Evolutionary conservation across 2,113 vertebrate species (phyloP).

Genomic region (Arothron firmamentum): DNA sequence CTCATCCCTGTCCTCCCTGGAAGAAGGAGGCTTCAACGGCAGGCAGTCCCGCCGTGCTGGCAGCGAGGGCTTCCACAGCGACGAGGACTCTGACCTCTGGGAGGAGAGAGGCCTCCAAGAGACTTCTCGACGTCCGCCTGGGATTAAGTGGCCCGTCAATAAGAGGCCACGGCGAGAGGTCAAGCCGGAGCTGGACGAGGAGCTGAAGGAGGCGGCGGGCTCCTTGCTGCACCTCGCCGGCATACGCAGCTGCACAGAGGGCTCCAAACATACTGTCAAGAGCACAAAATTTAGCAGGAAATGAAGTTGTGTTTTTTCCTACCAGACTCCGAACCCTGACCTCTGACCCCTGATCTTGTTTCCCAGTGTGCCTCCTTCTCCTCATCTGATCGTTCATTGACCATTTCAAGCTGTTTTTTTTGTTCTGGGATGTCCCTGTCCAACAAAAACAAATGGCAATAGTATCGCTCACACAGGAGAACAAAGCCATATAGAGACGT

Average conservation of each 20-base stretch:
- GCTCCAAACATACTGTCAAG: constrained; percentile 85
- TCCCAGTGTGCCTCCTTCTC: constrained; percentile 71
- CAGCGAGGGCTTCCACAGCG: constrained; percentile 93
- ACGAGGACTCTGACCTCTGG: constrained; percentile 87
- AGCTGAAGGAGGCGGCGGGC: constrained; percentile 97
- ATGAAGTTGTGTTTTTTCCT: constrained; percentile 63
- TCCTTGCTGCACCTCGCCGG: constrained; percentile 96
- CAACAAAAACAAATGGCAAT: constrained; percentile 78
- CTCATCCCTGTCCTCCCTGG: constrained; percentile 80
- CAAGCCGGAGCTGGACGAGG: constrained; percentile 91
- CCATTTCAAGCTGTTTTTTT: constrained; percentile 73
- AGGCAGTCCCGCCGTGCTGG: constrained; percentile 81
- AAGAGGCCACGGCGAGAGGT: constrained; percentile 78
- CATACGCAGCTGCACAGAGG: constrained; percentile 87
- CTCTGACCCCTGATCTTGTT: constrained; percentile 61
- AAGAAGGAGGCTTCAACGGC: constrained; percentile 84
- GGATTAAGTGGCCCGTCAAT: constrained; percentile 71
- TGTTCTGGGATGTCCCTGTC: constrained; percentile 69
- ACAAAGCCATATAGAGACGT: constrained; percentile 98
- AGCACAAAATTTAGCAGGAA: constrained; percentile 91
- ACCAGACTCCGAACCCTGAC: constrained; percentile 64
- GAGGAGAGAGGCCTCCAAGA: constrained; percentile 74
- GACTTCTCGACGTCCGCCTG: constrained; percentile 64
- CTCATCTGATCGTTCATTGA: constrained; percentile 69
- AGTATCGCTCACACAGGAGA: constrained; percentile 90